A percentile compares a stretch with the other conserved stretches of the same genome.
These are phyloP conservation scores for Ruditapes philippinarum DNA, from an alignment of 1,140 invertebrate species.

Conservation along the genomic window DNA sequence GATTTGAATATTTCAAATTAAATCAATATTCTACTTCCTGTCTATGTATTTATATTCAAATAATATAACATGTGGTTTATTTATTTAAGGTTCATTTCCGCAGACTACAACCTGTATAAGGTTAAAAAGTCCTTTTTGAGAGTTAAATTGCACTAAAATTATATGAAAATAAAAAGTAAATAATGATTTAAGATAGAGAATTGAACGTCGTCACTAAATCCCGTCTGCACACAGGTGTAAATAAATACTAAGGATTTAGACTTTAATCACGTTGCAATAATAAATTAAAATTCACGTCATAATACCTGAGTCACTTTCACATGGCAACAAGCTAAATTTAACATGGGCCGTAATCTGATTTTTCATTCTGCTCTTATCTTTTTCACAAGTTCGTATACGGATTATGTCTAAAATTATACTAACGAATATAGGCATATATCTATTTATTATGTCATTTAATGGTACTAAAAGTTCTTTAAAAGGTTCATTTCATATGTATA, in stretches of 20 bases:
- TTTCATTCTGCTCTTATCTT: too few species aligned
- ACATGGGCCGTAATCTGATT: neutral
- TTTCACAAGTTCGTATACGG: too few species aligned
- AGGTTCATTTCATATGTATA: too few species aligned
- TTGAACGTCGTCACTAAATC: neutral
- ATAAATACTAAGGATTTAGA: neutral
- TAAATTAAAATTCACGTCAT: constrained; percentile 22
- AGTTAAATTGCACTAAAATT: neutral
- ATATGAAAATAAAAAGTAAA: neutral
- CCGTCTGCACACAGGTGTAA: neutral
- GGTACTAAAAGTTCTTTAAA: too few species aligned
- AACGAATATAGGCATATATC: too few species aligned
- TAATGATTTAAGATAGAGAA: neutral
- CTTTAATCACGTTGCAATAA: neutral
- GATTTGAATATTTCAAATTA: constrained; percentile 46
- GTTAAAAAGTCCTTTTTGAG: neutral
- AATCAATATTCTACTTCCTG: constrained; percentile 54
- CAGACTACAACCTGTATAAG: neutral
- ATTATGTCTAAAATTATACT: too few species aligned
- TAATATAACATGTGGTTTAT: constrained; percentile 41
- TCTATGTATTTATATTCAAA: constrained; percentile 15
- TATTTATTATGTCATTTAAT: too few species aligned
- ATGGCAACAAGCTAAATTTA: constrained; percentile 58
- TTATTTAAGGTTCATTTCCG: neutral
- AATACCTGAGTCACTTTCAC: constrained; percentile 53